Evolutionary conservation across 2,797 vertebrate genomes (phyloP).

Genomic region (Etheostoma perlongum): DNA sequence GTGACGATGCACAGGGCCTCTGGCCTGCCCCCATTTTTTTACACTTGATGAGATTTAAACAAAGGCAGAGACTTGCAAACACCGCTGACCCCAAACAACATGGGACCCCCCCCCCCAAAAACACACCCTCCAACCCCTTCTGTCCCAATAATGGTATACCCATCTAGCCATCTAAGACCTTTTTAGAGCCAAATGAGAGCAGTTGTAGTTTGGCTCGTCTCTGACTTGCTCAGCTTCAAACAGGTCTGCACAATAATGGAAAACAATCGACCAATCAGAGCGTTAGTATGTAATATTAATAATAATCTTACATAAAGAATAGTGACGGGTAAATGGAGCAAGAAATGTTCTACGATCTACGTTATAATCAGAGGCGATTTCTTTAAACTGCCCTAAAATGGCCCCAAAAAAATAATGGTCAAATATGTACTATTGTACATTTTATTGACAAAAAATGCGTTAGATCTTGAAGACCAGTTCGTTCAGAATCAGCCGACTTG

Average conservation of each 20-base stretch:
- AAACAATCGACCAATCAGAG: neutral
- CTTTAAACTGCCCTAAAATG: no score
- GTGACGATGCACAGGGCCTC: conserved; percentile 42
- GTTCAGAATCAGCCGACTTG: no score
- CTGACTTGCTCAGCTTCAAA: neutral
- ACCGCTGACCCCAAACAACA: conserved; percentile 75
- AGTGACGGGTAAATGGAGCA: neutral
- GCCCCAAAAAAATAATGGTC: no score
- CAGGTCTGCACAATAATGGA: neutral
- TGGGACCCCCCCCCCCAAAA: conserved; percentile 21
- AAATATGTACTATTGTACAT: no score
- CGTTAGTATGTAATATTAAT: neutral
- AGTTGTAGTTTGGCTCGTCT: neutral
- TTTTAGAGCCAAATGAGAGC: neutral
- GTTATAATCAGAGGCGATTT: no score
- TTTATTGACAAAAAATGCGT: no score
- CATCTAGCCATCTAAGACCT: neutral
- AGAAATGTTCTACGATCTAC: neutral
- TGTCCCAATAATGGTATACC: conserved; percentile 32
- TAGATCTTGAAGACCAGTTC: no score
- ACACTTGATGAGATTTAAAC: conserved; percentile 76
- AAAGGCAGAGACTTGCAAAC: conserved; percentile 73
- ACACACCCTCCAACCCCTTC: neutral
- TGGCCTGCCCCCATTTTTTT: conserved; percentile 71
- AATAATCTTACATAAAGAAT: neutral